Base-by-base conservation (phyloP, 2,113 vertebrate species). In the Apaloderma vittatum region DNA sequence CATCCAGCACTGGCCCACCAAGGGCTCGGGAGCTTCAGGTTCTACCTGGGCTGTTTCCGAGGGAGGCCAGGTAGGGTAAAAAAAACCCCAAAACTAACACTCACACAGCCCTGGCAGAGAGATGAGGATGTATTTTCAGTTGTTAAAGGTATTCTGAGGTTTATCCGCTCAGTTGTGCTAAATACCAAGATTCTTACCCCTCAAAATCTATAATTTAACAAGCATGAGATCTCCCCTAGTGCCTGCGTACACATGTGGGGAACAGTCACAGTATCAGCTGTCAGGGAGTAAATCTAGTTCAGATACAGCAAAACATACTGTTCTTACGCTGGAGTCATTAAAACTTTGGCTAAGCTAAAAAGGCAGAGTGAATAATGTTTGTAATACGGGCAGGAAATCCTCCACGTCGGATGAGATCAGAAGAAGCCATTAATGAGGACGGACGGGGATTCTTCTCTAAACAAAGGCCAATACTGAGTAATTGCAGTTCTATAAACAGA, bases 381-480 rank as follows among this genome's bases (percentile, higher is more conserved):
- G 82, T 70, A 86, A 88, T 85, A 55, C 32, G 77, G 92, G 90
- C 85, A 86, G 88, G 94, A 97, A 95, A 94, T 83, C 85, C 90
- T 94, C 58, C 71, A 51, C 3, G 0, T 51, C 8, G 16, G 75
- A 26, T n/a, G 88, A 86, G 93, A 94, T 62, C 87, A 96, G 81
- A 82, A 90, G 93, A 9, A 90, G 74, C 81, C 87, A 54, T 94
- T 66, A 94, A 94, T 18, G 85, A 79, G 92, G 83, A 63, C 13
- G 79, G 92, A 86, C 19, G 13, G 63, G 54, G 73, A 52, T 83
- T 74, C 75, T 66, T 81, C 82, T 86, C 75, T 82, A 84, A 48
- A 93, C 91, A 95, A 94, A 88, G 88, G 75, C 88, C 0, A 1
- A 48, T 17, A 3, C 54, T 66, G 90, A 86, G 74, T 51, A 62